Base-by-base conservation (phyloP, 2,888 invertebrate genomes). In the Chaetoderma sp. region DNA sequence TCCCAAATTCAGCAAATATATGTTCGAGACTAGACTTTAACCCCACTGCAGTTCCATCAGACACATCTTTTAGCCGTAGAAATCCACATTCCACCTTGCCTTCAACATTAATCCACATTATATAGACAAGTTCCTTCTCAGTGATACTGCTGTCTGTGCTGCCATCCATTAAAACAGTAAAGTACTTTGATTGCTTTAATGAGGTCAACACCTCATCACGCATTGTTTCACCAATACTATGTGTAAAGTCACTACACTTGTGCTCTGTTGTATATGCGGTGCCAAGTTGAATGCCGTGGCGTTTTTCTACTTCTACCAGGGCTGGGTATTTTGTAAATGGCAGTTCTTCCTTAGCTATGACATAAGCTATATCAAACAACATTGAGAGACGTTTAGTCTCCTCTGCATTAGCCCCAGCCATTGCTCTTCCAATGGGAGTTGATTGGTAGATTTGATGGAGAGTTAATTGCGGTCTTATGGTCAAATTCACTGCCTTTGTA, bases 321-420 rank as follows among this genome's bases (percentile, higher is more conserved):
- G 50, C 8, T 4, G 18, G 8, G 30, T 27, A 50, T 27, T 50
- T 50, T 5, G 50, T 25, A 50, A 50, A 50, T 8, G 27, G 6
- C 27, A 50, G 25, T 25, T 50, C 50, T 18, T 25, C 27, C 18
- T 50, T 50, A 27, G 50, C 50, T 6, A 50, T 18, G 18, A 50
- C 27, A 25, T 27, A 50, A 25, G 50, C 50, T 23, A 50, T 50
- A 30, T 50, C 50, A 50, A 50, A 50, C 6, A 50, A 18, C 30
- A 27, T 50, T 18, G 25, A 6, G 5, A 50, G 6, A 4, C 50
- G 50, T 5, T 18, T 18, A 6, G 8, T 45, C 8, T 10, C 47
- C 8, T 18, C n/a, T n/a, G n/a, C n/a, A n/a, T n/a, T n/a, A n/a
- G n/a, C n/a, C n/a, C n/a, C n/a, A n/a, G n/a, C n/a, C n/a, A n/a